phyloP scores from a whole-genome alignment of 2,888 invertebrate species.

The Dione juno region DNA sequence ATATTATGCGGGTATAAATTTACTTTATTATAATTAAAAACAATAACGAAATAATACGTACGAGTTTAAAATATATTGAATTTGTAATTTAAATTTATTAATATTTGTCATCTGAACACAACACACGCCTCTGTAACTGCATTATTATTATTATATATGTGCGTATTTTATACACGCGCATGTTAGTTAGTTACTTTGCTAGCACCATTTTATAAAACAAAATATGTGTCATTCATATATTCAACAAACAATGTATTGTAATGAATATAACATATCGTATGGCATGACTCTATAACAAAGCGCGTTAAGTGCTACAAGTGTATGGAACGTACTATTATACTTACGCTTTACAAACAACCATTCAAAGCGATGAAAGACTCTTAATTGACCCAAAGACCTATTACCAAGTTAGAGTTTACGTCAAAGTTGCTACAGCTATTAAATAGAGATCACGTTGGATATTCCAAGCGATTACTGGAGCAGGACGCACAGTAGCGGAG shows the following conservation, averaged over 20 bases:
- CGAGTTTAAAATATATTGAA: not conserved
- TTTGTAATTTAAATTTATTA: not conserved
- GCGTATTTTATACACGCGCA: not conserved
- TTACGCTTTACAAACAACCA: conserved; percentile 10
- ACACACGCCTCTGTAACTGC: not conserved
- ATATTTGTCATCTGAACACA: not conserved
- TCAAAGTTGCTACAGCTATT: conserved; percentile 23
- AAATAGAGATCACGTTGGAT: conserved; percentile 24
- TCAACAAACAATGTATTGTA: not conserved
- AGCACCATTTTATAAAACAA: not conserved
- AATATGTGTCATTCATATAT: not conserved
- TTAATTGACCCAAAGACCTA: conserved; percentile 13
- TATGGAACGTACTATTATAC: conserved; percentile 2
- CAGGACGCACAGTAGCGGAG: not conserved
- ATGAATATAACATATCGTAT: not conserved
- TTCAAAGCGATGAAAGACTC: conserved; percentile 11
- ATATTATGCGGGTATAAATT: not conserved
- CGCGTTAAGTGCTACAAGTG: not conserved
- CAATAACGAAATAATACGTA: not conserved
- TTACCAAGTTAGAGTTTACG: conserved; percentile 20
- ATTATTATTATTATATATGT: no score
- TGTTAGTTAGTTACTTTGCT: not conserved
- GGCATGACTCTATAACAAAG: not conserved
- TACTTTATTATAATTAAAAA: not conserved
- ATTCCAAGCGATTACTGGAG: conserved; percentile 17